Percentiles rank a stretch among this genome's conserved stretches.
Evolutionary conservation across 2,888 invertebrate species (phyloP).

Genomic region (Meghimatium bilineatum): DNA sequence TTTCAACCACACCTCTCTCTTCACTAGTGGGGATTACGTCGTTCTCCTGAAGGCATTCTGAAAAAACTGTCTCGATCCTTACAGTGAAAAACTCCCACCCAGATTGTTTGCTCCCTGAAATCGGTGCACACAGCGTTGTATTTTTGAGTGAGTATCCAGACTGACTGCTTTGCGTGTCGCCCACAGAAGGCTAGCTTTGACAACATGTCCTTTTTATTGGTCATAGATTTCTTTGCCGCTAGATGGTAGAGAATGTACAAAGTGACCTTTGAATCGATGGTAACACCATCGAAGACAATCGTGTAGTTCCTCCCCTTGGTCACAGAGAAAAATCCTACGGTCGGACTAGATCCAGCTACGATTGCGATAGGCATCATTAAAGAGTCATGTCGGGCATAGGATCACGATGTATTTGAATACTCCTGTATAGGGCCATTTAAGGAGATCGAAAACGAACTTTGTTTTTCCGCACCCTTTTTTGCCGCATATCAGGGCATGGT

Average conservation of each 20-base stretch:
- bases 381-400: background rate
- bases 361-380: background rate
- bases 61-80: background rate
- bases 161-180: background rate
- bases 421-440: background rate
- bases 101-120: background rate
- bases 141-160: background rate
- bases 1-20: too few relatives aligned
- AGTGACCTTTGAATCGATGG: background rate
- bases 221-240: too few relatives aligned
- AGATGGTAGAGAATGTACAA: too few relatives aligned
- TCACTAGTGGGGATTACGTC: background rate
- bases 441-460: background rate
- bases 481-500: background rate
- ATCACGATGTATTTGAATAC: background rate
- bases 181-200: too few relatives aligned
- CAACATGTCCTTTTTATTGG: too few relatives aligned
- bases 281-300: background rate
- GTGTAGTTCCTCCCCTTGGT: background rate
- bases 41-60: background rate
- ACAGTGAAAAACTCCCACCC: background rate
- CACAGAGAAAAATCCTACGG: background rate
- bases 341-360: background rate
- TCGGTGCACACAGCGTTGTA: background rate
- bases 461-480: background rate